Evolutionary conservation across 2,797 vertebrate genomes (phyloP).

Genomic region (Arrhamphus sclerolepis): DNA sequence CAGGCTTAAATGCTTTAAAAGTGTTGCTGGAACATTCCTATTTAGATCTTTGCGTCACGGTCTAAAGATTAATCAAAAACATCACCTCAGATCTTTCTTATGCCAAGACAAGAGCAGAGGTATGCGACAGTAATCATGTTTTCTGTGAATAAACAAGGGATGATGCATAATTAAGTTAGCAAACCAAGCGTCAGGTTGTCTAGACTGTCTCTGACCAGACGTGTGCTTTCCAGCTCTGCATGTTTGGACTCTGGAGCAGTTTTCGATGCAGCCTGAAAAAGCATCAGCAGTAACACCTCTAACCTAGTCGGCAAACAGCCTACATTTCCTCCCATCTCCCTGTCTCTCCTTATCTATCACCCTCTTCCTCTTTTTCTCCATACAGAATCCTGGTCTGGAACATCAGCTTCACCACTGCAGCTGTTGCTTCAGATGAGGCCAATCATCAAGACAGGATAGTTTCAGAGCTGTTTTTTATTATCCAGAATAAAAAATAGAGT

Average conservation of each 20-base stretch:
- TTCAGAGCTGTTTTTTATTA: conserved; percentile 8
- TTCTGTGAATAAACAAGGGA: conserved; percentile 24
- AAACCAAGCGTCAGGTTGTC: conserved; percentile 35
- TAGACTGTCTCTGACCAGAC: conserved; percentile 49
- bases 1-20: background rate
- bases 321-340: conserved; percentile 26
- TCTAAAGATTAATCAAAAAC: background rate
- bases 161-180: conserved; percentile 36
- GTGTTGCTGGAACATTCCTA: background rate
- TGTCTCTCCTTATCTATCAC: conserved; percentile 50
- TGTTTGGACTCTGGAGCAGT: conserved; percentile 50
- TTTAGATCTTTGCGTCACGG: background rate
- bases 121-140: conserved; percentile 4
- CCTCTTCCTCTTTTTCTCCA: conserved; percentile 17
- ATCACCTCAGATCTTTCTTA: background rate
- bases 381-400: conserved; percentile 30
- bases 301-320: conserved; percentile 64
- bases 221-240: conserved; percentile 35
- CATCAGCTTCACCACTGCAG: conserved; percentile 44
- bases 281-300: conserved; percentile 67
- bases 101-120: background rate
- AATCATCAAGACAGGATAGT: conserved; percentile 1
- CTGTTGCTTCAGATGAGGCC: conserved; percentile 44
- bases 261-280: conserved; percentile 54
- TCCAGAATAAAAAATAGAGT: background rate